Evolutionary conservation across 2,888 invertebrate species (phyloP).

Genomic region (Euzophera pinguis): DNA sequence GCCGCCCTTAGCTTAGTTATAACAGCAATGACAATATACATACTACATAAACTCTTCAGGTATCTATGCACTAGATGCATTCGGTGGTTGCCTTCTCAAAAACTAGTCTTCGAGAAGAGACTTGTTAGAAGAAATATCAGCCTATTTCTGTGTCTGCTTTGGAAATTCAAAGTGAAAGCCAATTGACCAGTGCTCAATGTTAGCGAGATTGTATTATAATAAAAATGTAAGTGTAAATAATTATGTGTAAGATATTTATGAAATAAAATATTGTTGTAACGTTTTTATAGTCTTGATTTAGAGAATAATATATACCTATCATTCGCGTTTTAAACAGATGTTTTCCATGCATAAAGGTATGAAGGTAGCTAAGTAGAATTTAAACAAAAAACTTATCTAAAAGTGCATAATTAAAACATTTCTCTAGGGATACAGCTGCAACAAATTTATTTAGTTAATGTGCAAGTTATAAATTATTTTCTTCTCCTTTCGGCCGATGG

Average conservation of each 20-base stretch:
- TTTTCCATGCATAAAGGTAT: too few species aligned
- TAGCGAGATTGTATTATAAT: conserved; percentile 19
- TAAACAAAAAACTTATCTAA: too few species aligned
- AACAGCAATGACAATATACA: conserved; percentile 46
- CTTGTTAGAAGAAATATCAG: conserved; percentile 56
- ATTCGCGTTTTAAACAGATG: too few species aligned
- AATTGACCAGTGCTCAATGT: conserved; percentile 41
- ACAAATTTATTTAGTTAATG: too few species aligned
- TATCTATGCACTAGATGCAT: conserved; percentile 64
- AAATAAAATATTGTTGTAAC: conserved; percentile 31
- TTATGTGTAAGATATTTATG: conserved; percentile 59
- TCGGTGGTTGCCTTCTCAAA: conserved; percentile 64
- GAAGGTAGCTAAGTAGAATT: too few species aligned
- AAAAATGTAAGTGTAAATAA: conserved; percentile 22
- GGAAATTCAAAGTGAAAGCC: conserved; percentile 63
- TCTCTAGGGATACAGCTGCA: too few species aligned
- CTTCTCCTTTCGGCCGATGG: too few species aligned
- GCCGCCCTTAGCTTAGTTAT: conserved; percentile 50
- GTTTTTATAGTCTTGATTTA: conserved; percentile 19
- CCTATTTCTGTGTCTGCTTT: conserved; percentile 56
- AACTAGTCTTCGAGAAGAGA: conserved; percentile 54
- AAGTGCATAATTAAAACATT: too few species aligned
- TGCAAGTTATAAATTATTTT: too few species aligned
- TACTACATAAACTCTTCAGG: conserved; percentile 60
- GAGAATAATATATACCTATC: not conserved